phyloP scores from a whole-genome alignment of 2,888 invertebrate genomes.

The Dolichopus griseipennis region DNA sequence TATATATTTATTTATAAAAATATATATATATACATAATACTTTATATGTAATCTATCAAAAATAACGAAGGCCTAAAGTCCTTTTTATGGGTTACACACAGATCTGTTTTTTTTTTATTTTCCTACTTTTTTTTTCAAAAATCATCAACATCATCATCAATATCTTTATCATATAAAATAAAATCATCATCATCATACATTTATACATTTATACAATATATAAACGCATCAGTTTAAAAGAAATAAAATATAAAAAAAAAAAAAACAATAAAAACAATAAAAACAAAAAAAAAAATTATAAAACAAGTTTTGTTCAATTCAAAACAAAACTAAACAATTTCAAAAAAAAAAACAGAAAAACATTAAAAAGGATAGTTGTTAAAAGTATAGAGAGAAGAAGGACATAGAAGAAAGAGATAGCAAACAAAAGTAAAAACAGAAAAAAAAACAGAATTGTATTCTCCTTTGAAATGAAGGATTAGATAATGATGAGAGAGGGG shows the following conservation, averaged over 20 bases:
- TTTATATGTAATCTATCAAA: not conserved
- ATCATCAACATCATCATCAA: not conserved
- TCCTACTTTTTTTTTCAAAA: not conserved
- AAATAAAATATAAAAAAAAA: not conserved
- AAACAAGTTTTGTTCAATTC: not conserved
- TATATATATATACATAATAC: not conserved
- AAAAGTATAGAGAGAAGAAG: not conserved
- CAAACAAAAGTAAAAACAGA: too few relatives aligned
- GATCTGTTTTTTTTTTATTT: not conserved
- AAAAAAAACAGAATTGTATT: too few relatives aligned
- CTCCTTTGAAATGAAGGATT: too few relatives aligned
- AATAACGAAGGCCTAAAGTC: slow-evolving; percentile 6
- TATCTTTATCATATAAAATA: not conserved
- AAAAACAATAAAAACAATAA: too few relatives aligned
- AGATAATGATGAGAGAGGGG: too few relatives aligned
- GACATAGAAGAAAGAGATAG: too few relatives aligned
- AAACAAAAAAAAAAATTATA: too few relatives aligned
- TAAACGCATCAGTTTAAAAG: not conserved
- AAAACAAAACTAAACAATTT: slow-evolving; percentile 6
- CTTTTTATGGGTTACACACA: slow-evolving; percentile 6
- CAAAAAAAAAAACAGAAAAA: not conserved
- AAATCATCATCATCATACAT: not conserved
- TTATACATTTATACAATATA: not conserved
- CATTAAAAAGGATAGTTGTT: not conserved
- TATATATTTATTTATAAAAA: not conserved